A percentile compares a stretch with the other conserved stretches of the same genome.
Evolutionary conservation across 2,888 invertebrate genomes (phyloP).

Genomic region (Ophioninae sp.): DNA sequence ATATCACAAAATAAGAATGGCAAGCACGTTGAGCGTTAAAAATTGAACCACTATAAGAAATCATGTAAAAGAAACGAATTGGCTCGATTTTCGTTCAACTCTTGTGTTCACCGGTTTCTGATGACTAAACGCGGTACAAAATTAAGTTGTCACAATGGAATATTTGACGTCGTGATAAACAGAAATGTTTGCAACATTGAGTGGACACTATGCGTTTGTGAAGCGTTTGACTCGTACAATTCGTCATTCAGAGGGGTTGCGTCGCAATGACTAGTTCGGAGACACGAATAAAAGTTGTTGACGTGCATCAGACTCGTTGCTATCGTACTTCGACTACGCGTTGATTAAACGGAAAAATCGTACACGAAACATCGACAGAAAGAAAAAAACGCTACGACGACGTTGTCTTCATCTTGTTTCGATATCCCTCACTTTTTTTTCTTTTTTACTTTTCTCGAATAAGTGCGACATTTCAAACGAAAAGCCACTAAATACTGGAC

Average conservation of each 20-base stretch:
- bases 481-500: slow-evolving; percentile 65
- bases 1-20: slow-evolving; percentile 61
- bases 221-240: slow-evolving; percentile 7
- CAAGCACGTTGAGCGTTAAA: slow-evolving; percentile 57
- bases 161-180: slow-evolving; percentile 33
- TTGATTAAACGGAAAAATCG: slow-evolving; percentile 18
- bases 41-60: slow-evolving; percentile 49
- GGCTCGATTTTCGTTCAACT: slow-evolving; percentile 48
- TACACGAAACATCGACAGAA: slow-evolving; percentile 18
- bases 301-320: slow-evolving; percentile 36
- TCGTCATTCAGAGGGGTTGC: slow-evolving; percentile 27
- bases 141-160: slow-evolving; percentile 15
- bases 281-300: slow-evolving; percentile 37
- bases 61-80: slow-evolving; percentile 26
- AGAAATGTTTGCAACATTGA: slow-evolving; percentile 18
- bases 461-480: slow-evolving; percentile 34
- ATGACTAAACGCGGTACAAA: slow-evolving; percentile 47
- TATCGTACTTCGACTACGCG: slow-evolving; percentile 26
- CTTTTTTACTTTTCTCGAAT: slow-evolving; percentile 11
- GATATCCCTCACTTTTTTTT: background rate
- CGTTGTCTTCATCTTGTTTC: background rate
- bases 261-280: slow-evolving; percentile 52
- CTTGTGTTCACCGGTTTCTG: slow-evolving; percentile 4
- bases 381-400: slow-evolving; percentile 3
- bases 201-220: slow-evolving; percentile 19